phyloP scores from a whole-genome alignment of 2,888 invertebrate genomes.

The Campoplex capitator region DNA sequence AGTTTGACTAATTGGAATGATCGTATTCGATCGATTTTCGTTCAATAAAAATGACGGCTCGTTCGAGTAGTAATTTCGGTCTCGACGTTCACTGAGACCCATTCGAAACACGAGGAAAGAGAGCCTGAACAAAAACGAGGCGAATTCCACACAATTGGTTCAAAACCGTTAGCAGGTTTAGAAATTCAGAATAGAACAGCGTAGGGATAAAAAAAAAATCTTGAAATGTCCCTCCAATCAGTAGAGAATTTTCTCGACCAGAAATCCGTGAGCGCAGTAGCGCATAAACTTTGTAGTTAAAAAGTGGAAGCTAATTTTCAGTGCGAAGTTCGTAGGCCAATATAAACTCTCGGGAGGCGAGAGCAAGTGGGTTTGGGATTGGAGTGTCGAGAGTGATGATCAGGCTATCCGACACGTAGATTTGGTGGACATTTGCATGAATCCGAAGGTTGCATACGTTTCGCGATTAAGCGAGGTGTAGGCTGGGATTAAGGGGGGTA shows the following conservation, averaged over 20 bases:
- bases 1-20: too few relatives aligned
- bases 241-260: neutral
- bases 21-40: too few relatives aligned
- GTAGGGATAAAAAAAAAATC: neutral
- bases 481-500: neutral
- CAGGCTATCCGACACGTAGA: conserved; percentile 31
- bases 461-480: conserved; percentile 51
- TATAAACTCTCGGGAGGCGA: neutral
- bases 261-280: neutral
- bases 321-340: neutral
- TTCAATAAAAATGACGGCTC: too few relatives aligned
- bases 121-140: too few relatives aligned
- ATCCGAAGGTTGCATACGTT: conserved; percentile 45
- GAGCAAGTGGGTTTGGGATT: neutral
- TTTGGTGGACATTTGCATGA: conserved; percentile 43
- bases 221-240: neutral
- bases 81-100: too few relatives aligned
- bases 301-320: neutral
- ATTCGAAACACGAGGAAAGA: too few relatives aligned
- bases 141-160: neutral
- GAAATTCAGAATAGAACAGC: neutral
- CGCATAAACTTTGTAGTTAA: neutral
- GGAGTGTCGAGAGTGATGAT: neutral
- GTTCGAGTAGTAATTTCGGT: too few relatives aligned
- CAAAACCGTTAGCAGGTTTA: neutral